A percentile compares a stretch with the other conserved stretches of the same genome.
These are phyloP conservation scores for Micrastur ruficollis DNA, from an alignment of 2,797 vertebrate species.

Conservation along the genomic window DNA sequence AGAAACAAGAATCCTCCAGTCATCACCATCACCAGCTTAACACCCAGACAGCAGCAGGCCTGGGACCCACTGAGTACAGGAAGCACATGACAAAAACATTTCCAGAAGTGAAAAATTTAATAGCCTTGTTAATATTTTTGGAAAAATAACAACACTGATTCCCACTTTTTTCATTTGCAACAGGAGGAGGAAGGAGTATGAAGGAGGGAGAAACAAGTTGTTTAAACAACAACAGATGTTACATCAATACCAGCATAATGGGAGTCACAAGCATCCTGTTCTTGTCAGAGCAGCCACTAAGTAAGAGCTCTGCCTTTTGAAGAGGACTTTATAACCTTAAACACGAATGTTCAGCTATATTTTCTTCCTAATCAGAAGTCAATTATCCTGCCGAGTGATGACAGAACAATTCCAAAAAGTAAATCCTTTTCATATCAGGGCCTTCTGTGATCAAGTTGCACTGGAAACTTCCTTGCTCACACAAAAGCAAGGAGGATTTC, in stretches of 20 bases:
- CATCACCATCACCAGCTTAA: neutral
- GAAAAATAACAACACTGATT: neutral
- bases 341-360: neutral
- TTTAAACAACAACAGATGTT: constrained; percentile 36
- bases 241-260: neutral
- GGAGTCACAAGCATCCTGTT: neutral
- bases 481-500: neutral
- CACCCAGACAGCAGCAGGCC: neutral
- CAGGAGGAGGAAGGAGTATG: neutral
- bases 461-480: neutral
- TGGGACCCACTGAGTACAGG: neutral
- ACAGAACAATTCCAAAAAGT: neutral
- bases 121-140: neutral
- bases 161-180: neutral
- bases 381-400: constrained; percentile 18
- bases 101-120: neutral
- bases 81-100: neutral
- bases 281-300: neutral
- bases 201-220: neutral
- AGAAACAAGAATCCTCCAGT: neutral
- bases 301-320: constrained; percentile 9
- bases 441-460: neutral
- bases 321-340: constrained; percentile 5
- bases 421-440: neutral
- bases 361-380: constrained; percentile 2